These are phyloP conservation scores for Ifrita kowaldi DNA, from an alignment of 2,113 vertebrate species.

Conservation along the genomic window DNA sequence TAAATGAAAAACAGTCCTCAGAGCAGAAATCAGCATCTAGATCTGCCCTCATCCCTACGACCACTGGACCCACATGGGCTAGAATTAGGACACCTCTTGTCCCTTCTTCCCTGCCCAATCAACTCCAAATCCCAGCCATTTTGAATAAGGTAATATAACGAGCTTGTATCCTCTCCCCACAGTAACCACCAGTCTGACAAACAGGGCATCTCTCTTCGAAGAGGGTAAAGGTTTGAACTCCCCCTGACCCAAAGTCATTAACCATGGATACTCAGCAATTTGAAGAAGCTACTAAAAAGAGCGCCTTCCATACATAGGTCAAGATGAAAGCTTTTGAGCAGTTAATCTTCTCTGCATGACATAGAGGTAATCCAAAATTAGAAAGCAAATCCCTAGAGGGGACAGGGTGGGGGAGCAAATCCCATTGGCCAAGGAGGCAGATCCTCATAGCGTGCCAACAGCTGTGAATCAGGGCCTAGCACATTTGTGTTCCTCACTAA, in stretches of 20 bases:
- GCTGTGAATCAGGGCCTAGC: neutral
- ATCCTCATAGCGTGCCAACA: rapidly evolving
- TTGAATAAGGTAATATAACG: neutral
- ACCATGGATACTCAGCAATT: neutral
- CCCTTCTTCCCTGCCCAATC: neutral
- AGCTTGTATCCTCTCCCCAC: neutral
- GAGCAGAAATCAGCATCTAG: neutral
- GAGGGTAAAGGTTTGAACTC: neutral
- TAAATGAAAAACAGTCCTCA: neutral
- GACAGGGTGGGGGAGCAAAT: neutral
- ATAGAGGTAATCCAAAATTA: neutral
- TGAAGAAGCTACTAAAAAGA: neutral
- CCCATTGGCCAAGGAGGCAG: neutral
- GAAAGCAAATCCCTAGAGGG: neutral
- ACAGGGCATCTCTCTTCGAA: neutral
- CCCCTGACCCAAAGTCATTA: neutral
- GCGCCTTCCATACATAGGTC: neutral
- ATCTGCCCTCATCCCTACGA: neutral
- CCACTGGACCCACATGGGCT: neutral
- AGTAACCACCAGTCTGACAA: neutral
- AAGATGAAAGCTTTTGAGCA: neutral
- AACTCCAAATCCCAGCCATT: neutral
- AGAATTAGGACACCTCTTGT: neutral
- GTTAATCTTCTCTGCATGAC: neutral
- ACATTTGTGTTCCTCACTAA: rapidly evolving